Base-by-base conservation (phyloP, 2,113 vertebrate genomes). In the Gambusia affinis region DNA sequence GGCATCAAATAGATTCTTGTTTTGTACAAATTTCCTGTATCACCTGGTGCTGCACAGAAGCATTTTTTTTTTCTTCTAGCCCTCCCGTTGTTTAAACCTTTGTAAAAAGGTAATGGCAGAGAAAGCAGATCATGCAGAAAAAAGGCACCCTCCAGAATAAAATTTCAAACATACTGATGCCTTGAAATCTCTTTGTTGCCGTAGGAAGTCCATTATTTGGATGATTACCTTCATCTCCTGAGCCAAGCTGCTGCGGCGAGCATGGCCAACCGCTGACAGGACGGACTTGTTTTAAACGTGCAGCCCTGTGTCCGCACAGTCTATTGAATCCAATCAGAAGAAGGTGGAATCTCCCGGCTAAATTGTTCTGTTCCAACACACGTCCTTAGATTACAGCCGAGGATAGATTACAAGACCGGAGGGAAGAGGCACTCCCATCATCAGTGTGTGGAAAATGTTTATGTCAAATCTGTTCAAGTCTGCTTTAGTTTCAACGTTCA, bases 311-410 rank as follows among this genome's bases (percentile, higher is more conserved):
- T 79, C 86, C 47, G 1, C 64, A 28, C 73, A 74, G 72, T 69
- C 75, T 75, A 42, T 82, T 71, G 84, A 67, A 79, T 78, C 77
- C 82, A 85, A 83, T 83, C 84, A 72, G 80, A 27, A 72, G 80
- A 27, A 44, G 69, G 76, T 35, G 63, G 72, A 79, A 84, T 85
- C 88, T 84, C 79, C 73, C 67, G 1, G 75, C 66, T 57, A 79
- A 88, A 84, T 87, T 82, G 82, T 89, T 85, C 80, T 60, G 77
- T 88, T 89, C 86, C 78, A 82, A 87, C 72, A 80, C 81, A 74
- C 73, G 60, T 73, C 78, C 62, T 67, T 10, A 79, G 79, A 87
- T 84, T 87, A 84, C 67, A 8, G 47, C 76, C 61, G 60, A 47
- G 68, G 72, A 74, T 77, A 76, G 88, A 88, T 84, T 76, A 75